A percentile compares a stretch with the other conserved stretches of the same genome.
Conservation (phyloP, 2,888 invertebrate genomes). For the Azorinus chamasolen region DNA sequence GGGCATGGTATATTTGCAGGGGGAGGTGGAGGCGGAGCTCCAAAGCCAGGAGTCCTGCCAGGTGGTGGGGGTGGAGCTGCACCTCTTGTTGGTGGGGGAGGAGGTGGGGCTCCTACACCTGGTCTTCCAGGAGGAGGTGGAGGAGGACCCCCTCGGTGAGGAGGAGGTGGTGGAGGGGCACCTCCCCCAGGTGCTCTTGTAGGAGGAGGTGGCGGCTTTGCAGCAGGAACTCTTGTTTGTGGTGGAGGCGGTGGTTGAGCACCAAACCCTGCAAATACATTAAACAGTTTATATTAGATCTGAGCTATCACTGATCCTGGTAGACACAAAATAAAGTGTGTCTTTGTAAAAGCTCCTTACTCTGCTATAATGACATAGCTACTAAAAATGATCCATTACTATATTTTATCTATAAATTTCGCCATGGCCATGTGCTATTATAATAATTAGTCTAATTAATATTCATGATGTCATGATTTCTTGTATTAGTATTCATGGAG, state of each 20-base stretch:
- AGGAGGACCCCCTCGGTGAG: constrained; percentile 41
- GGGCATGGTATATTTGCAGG: constrained; percentile 69
- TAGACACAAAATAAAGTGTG: too few relatives aligned
- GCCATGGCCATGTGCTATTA: too few relatives aligned
- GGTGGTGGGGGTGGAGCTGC: constrained; percentile 53
- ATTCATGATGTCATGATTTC: too few relatives aligned
- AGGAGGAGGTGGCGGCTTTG: constrained; percentile 51
- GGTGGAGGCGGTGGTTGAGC: constrained; percentile 52
- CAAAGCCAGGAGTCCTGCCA: constrained; percentile 39
- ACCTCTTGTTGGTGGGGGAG: constrained; percentile 39
- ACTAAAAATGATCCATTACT: too few relatives aligned
- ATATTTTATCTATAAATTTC: too few relatives aligned
- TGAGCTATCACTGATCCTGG: too few relatives aligned
- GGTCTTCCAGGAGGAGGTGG: constrained; percentile 36
- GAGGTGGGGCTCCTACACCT: constrained; percentile 21
- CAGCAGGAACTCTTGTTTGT: constrained; percentile 77
- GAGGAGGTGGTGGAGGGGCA: constrained; percentile 72
- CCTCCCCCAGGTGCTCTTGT: background rate
- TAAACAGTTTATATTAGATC: too few relatives aligned
- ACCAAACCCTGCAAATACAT: too few relatives aligned
- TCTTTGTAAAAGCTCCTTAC: too few relatives aligned
- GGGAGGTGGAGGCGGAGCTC: constrained; percentile 66
- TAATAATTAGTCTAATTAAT: too few relatives aligned
- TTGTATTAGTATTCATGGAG: too few relatives aligned
- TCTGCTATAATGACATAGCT: too few relatives aligned